Conservation (phyloP, 2,797 vertebrate species). For the Cossypha dichroa region DNA sequence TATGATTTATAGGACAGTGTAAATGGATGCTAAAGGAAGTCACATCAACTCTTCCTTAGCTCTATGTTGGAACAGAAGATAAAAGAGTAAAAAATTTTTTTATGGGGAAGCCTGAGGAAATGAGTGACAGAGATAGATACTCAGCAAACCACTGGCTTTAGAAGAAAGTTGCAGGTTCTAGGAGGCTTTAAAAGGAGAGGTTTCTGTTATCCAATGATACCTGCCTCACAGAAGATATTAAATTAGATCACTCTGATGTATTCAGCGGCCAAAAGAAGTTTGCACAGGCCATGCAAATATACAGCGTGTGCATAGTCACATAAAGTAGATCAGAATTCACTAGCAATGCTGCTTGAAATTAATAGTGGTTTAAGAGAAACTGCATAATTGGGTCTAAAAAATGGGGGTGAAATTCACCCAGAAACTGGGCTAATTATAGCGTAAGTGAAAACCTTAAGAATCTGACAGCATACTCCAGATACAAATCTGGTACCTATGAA, state of each 20-base stretch:
- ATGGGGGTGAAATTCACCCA: neutral
- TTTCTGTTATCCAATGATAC: neutral
- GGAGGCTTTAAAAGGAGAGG: neutral
- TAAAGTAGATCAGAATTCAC: neutral
- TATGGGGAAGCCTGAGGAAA: neutral
- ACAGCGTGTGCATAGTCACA: neutral
- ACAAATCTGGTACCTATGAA: neutral
- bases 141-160: neutral
- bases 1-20: constrained; percentile 39
- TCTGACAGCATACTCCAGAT: neutral
- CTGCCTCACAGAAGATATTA: neutral
- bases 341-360: neutral
- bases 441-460: neutral
- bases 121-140: neutral
- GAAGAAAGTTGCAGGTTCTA: neutral
- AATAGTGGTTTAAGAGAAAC: neutral
- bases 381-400: neutral
- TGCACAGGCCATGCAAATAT: neutral
- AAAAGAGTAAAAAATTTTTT: neutral
- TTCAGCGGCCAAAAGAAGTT: neutral
- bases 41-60: constrained; percentile 17
- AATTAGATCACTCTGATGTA: neutral
- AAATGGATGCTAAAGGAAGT: constrained; percentile 45
- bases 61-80: neutral
- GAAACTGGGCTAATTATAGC: constrained; percentile 16